Evolutionary conservation across 2,113 vertebrate genomes (phyloP).

Genomic region (Calyptomena viridis): DNA sequence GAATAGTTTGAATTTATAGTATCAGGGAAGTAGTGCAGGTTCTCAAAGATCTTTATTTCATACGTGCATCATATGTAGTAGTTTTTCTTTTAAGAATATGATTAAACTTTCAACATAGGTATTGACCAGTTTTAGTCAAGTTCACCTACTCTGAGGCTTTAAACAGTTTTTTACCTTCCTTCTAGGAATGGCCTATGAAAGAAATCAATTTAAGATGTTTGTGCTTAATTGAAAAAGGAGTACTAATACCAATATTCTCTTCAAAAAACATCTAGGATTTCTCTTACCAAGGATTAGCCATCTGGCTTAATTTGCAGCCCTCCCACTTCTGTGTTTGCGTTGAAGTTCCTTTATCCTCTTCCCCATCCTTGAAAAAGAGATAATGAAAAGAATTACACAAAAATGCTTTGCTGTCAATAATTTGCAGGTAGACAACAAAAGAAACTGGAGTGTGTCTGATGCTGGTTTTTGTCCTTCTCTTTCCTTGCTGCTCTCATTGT

Average conservation of each 20-base stretch:
- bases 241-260: neutral
- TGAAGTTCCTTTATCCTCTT: neutral
- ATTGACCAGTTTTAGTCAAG: neutral
- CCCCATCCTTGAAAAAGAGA: neutral
- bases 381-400: neutral
- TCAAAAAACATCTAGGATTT: neutral
- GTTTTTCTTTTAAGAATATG: neutral
- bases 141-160: neutral
- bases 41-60: neutral
- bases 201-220: neutral
- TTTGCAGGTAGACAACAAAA: constrained; percentile 29
- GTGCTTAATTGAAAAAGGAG: neutral
- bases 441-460: constrained; percentile 7
- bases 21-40: neutral
- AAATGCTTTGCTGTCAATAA: constrained; percentile 9
- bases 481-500: neutral
- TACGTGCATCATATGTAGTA: neutral
- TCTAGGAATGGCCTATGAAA: neutral
- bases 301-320: neutral
- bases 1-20: neutral
- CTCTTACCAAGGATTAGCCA: neutral
- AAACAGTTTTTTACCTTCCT: neutral
- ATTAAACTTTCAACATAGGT: neutral
- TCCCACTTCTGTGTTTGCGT: neutral
- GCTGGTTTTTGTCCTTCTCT: constrained; percentile 24